Percentiles rank a stretch among this genome's conserved stretches.
Evolutionary conservation across 2,888 invertebrate species (phyloP).

Genomic region (Noctuana brunneofusca): DNA sequence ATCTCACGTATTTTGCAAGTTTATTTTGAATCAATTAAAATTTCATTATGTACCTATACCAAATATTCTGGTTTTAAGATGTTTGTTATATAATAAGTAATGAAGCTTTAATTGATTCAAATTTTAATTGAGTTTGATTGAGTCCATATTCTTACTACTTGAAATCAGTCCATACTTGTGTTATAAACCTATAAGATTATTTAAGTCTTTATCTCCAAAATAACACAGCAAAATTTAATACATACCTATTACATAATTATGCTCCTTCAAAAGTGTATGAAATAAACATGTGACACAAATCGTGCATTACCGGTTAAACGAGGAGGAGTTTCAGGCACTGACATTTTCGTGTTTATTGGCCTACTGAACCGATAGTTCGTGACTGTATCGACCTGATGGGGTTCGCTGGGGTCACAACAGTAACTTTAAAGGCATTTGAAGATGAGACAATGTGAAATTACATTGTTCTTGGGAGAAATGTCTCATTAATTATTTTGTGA

Average conservation of each 20-base stretch:
- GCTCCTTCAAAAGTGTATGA: not conserved
- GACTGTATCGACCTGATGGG: conserved; percentile 29
- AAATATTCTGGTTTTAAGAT: too few species aligned
- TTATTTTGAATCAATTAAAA: too few species aligned
- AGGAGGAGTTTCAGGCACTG: conserved; percentile 20
- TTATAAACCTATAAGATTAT: too few species aligned
- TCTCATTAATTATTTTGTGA: not conserved
- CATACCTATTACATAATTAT: not conserved
- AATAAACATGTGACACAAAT: not conserved
- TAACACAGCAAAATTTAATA: too few species aligned
- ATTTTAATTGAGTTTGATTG: too few species aligned
- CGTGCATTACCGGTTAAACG: not conserved
- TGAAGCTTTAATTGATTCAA: too few species aligned
- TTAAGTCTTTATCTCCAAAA: too few species aligned
- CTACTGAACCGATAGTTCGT: conserved; percentile 32
- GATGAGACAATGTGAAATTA: conserved; percentile 27
- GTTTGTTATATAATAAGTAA: too few species aligned
- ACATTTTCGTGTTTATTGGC: conserved; percentile 30
- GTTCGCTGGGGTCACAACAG: conserved; percentile 16
- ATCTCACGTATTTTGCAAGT: too few species aligned
- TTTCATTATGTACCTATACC: too few species aligned
- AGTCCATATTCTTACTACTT: too few species aligned
- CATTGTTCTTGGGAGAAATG: conserved; percentile 9
- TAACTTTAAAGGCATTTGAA: conserved; percentile 21
- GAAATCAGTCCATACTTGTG: too few species aligned